Conservation (phyloP, 2,113 vertebrate genomes). For the Sprattus sprattus region DNA sequence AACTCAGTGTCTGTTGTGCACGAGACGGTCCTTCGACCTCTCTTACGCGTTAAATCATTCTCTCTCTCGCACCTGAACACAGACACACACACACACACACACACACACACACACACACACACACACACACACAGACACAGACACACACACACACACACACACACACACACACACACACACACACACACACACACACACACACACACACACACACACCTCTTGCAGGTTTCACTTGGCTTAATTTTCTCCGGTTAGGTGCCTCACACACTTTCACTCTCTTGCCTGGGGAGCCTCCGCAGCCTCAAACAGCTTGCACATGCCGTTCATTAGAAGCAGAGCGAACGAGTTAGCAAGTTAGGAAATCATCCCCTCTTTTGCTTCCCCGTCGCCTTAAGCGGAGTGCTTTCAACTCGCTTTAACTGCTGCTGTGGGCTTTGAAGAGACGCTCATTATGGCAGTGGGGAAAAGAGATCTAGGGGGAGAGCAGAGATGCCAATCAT, state of each 20-base stretch:
- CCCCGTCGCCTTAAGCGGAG: background rate
- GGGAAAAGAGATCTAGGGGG: background rate
- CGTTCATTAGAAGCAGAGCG: conserved; percentile 33
- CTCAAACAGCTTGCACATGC: conserved; percentile 59
- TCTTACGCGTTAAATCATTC: too few relatives aligned
- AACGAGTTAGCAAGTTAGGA: conserved; percentile 35
- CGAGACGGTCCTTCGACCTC: too few relatives aligned
- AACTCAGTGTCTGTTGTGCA: too few relatives aligned
- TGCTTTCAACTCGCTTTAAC: conserved; percentile 14
- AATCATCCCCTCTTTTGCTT: conserved; percentile 38
- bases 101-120: too few relatives aligned
- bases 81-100: too few relatives aligned
- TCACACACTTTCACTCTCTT: conserved; percentile 50
- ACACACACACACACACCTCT: too few relatives aligned
- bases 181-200: too few relatives aligned
- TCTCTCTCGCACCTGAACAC: too few relatives aligned
- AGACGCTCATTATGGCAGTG: background rate
- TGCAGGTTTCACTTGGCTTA: too few relatives aligned
- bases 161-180: too few relatives aligned
- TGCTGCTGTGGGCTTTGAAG: background rate
- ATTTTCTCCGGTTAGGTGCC: background rate
- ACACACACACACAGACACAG: too few relatives aligned
- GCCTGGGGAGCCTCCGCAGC: conserved; percentile 40
- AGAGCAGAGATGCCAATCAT: background rate
- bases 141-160: too few relatives aligned